Evolutionary conservation across 2,113 vertebrate species (phyloP).

Genomic region (Genyomyrus donnyi): DNA sequence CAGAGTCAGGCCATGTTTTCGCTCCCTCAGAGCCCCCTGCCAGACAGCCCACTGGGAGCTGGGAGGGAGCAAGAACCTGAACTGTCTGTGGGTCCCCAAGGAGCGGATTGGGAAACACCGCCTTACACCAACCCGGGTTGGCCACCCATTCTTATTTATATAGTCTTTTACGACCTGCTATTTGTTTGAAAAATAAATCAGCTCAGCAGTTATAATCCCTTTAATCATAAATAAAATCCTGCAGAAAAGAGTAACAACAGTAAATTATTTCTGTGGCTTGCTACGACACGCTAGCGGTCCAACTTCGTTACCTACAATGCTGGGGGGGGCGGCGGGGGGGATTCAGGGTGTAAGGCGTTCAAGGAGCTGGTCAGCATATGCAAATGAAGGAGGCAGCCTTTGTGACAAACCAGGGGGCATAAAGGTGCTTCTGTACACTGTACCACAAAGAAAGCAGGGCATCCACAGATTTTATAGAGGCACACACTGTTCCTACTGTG

Average conservation of each 20-base stretch:
- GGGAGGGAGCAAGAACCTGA: not conserved
- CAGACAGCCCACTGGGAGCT: not conserved
- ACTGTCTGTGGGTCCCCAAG: not conserved
- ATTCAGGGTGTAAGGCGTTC: not conserved
- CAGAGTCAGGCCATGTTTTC: not conserved
- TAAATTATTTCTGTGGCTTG: not conserved
- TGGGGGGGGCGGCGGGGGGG: not conserved
- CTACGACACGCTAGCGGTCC: not conserved
- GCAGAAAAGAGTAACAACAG: not conserved
- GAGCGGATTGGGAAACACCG: not conserved
- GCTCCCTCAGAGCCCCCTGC: not conserved
- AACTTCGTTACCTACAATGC: not conserved
- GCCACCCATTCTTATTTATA: not conserved
- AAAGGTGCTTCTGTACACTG: not conserved
- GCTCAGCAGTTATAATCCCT: not conserved
- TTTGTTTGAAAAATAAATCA: not conserved
- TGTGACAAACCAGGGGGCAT: not conserved
- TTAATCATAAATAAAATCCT: not conserved
- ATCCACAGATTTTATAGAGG: not conserved
- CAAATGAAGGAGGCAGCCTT: not conserved
- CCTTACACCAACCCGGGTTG: not conserved
- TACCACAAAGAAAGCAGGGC: not conserved
- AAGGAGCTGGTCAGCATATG: not conserved
- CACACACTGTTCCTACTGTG: not conserved
- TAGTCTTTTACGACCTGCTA: not conserved